These are phyloP conservation scores for Parambassis ranga DNA, from an alignment of 2,797 vertebrate species.

Conservation along the genomic window DNA sequence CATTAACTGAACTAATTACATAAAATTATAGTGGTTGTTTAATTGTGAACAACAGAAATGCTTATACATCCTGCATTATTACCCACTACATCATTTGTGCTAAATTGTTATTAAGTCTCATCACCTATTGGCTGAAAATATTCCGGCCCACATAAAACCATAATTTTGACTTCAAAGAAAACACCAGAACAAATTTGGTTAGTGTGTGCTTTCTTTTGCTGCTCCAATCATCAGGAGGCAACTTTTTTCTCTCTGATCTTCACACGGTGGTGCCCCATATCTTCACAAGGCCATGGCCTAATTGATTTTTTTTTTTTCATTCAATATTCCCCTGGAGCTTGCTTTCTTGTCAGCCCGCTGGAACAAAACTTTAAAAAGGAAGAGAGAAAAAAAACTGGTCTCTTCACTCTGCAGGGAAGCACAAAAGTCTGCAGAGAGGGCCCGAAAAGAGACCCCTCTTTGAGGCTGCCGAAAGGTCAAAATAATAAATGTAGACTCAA, in stretches of 20 bases:
- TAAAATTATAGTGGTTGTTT: too few species aligned
- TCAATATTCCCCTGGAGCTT: slow-evolving; percentile 79
- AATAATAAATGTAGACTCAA: slow-evolving; percentile 93
- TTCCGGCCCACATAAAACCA: slow-evolving; percentile 21
- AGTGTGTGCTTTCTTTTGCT: slow-evolving; percentile 58
- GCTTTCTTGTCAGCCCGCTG: slow-evolving; percentile 78
- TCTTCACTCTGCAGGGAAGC: slow-evolving; percentile 72
- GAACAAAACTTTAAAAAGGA: slow-evolving; percentile 80
- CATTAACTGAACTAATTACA: too few species aligned
- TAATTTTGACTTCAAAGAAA: slow-evolving; percentile 63
- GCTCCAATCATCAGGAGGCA: slow-evolving; percentile 65
- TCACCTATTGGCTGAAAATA: not conserved
- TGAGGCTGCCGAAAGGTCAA: slow-evolving; percentile 88
- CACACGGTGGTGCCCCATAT: slow-evolving; percentile 72
- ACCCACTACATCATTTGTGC: too few species aligned
- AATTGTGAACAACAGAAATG: too few species aligned
- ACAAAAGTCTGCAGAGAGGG: slow-evolving; percentile 80
- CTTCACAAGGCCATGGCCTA: slow-evolving; percentile 82
- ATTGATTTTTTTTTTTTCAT: slow-evolving; percentile 87
- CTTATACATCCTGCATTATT: too few species aligned
- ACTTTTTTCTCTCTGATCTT: slow-evolving; percentile 74
- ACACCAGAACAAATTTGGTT: slow-evolving; percentile 79
- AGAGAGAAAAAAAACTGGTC: slow-evolving; percentile 60
- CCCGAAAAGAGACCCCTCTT: slow-evolving; percentile 75
- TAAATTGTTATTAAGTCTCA: not conserved